These are phyloP conservation scores for Pollimyrus isidori DNA, from an alignment of 2,113 vertebrate genomes.

Conservation along the genomic window DNA sequence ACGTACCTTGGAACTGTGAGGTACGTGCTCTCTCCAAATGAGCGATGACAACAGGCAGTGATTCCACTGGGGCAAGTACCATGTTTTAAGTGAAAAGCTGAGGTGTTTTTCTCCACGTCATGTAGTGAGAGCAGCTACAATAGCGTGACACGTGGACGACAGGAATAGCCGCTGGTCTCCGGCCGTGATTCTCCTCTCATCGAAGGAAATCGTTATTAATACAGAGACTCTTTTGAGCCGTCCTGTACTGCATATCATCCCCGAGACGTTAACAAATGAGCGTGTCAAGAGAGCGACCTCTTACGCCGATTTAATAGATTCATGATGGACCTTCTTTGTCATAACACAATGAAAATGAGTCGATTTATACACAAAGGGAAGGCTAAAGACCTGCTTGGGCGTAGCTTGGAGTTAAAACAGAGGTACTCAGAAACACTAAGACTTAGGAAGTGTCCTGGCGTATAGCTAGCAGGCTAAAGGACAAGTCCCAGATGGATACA, in stretches of 20 bases:
- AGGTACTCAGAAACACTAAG: background rate
- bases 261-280: background rate
- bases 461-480: background rate
- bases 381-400: background rate
- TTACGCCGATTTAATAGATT: background rate
- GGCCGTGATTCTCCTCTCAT: background rate
- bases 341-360: background rate
- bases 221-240: background rate
- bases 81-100: background rate
- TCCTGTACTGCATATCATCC: background rate
- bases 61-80: background rate
- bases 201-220: background rate
- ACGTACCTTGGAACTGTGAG: background rate
- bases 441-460: background rate
- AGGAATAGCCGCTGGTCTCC: background rate
- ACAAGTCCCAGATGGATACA: slow-evolving; percentile 6
- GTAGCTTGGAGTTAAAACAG: slow-evolving; percentile 2
- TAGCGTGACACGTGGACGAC: background rate
- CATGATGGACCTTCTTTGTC: background rate
- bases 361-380: background rate
- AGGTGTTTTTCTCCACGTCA: background rate
- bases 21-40: background rate
- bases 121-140: background rate
- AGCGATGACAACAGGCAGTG: background rate
- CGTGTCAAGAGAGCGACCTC: background rate